Base-by-base conservation (phyloP, 2,797 vertebrate genomes). In the Cynodonichthys magdalenae region DNA sequence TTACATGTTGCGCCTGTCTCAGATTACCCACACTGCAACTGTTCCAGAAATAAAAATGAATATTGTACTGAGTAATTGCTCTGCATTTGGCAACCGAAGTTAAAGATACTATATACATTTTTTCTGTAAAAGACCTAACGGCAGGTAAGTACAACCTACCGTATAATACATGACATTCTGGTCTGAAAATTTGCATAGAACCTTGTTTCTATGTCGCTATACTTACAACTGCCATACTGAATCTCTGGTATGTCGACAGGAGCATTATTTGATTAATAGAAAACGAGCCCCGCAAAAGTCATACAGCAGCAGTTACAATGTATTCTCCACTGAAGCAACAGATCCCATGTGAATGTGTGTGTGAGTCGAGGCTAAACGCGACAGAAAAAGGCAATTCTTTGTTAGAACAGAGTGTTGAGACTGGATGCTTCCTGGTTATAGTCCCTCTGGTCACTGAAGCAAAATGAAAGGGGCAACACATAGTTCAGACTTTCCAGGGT, bases 401-500 rank as follows among this genome's bases (percentile, higher is more conserved):
- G 74, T 80, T 71, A 82, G 66, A 85, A 85, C 63, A 48, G 68
- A 70, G 74, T 71, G 63, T 73, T 80, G 87, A 85, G 74, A 86
- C 83, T 86, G 79, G 87, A 88, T 82, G 88, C 83, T 93, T 86
- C 90, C 81, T 85, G 85, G 80, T 89, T 24, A 77, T 76, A 87
- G 87, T 92, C 87, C 86, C 84, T 91, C 87, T 90, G 87, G 89
- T 90, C 82, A 90, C 58, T 88, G 86, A 91, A 93, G 92, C 87
- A 88, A 89, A 87, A 89, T 92, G 90, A 92, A 89, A 87, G 92
- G 92, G 92, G 93, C 85, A 94, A 95, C 92, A 96, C 91, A 91
- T 85, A 91, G 95, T 90, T 94, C 94, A 81, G 87, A 90, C 91
- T 83, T 87, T 87, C 91, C 92, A 95, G 93, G 94, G 93, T 96